Evolutionary conservation across 37 sponge, comb jelly and placozoan genomes (phyloP).

Genomic region (Crambe crambe): DNA sequence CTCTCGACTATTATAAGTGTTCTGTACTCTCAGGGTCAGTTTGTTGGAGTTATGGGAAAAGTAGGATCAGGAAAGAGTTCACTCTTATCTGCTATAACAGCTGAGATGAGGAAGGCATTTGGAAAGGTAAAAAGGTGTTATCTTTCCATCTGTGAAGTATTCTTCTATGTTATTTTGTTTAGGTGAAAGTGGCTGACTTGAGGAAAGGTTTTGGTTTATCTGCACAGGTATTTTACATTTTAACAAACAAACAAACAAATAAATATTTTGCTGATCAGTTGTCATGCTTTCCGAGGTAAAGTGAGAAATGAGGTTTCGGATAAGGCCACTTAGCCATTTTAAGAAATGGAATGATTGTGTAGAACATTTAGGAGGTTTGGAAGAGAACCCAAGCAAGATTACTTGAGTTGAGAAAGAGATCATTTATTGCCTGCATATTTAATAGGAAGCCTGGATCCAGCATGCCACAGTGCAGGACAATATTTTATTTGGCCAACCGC

Average conservation of each 20-base stretch:
- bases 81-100: slow-evolving; percentile 88
- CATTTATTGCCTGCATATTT: neutral
- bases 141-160: neutral
- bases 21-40: slow-evolving; percentile 62
- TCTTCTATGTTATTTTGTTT: slow-evolving; percentile 7
- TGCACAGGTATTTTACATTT: slow-evolving; percentile 40
- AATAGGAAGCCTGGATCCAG: slow-evolving; percentile 94
- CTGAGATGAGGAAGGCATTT: slow-evolving; percentile 72
- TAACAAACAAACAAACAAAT: neutral
- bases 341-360: too few relatives aligned
- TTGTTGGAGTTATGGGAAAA: slow-evolving; percentile 87
- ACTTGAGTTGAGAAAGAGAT: neutral
- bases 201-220: slow-evolving; percentile 46
- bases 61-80: slow-evolving; percentile 96
- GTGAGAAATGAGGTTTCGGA: too few relatives aligned
- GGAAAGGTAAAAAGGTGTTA: slow-evolving; percentile 61
- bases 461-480: slow-evolving; percentile 89
- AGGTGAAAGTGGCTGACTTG: slow-evolving; percentile 41
- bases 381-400: too few relatives aligned
- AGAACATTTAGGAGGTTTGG: too few relatives aligned
- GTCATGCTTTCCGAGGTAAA: neutral
- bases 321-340: too few relatives aligned
- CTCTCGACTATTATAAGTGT: neutral
- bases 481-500: slow-evolving; percentile 86
- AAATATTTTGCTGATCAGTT: neutral